Evolutionary conservation across 2,113 vertebrate genomes (phyloP).

Genomic region (Deroptyus accipitrinus): DNA sequence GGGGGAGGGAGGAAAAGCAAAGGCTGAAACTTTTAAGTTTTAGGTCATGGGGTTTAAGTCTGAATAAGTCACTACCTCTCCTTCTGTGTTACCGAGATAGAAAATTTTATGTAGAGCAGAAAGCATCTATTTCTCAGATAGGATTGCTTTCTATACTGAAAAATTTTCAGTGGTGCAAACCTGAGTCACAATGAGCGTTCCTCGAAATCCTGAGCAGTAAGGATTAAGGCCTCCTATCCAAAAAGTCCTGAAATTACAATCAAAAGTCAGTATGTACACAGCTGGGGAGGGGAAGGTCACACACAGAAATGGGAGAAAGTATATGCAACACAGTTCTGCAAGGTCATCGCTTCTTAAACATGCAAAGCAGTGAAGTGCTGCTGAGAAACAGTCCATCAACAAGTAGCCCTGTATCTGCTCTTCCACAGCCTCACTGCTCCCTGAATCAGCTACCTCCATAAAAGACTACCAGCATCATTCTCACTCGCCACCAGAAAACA

Average conservation of each 20-base stretch:
- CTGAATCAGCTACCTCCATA: neutral
- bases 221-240: neutral
- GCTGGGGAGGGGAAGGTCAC: neutral
- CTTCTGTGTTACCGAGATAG: neutral
- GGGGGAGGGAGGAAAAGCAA: neutral
- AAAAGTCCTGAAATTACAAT: neutral
- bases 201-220: neutral
- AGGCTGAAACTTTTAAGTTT: neutral
- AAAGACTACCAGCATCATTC: neutral
- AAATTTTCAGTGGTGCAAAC: neutral
- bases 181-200: neutral
- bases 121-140: neutral
- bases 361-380: neutral
- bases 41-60: neutral
- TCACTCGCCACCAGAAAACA: neutral
- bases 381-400: neutral
- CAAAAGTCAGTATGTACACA: neutral
- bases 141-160: neutral
- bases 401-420: neutral
- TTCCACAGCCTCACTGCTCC: neutral
- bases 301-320: neutral
- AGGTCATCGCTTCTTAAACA: neutral
- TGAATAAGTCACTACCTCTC: neutral
- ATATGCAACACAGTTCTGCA: neutral
- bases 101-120: neutral